Base-by-base conservation (phyloP, 2,797 vertebrate species). In the Alfaro cultratus region DNA sequence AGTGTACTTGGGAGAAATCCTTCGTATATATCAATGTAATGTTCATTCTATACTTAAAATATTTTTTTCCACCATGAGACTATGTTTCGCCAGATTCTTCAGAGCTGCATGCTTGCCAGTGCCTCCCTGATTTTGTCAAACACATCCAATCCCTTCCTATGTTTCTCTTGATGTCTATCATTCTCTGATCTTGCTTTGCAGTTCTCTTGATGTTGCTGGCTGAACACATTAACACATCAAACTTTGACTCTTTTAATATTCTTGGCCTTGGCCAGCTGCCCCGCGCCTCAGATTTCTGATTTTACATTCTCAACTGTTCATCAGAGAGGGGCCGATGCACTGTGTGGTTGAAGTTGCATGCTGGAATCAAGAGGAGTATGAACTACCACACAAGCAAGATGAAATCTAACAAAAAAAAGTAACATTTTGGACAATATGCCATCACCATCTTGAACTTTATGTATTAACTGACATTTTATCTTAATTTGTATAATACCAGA, bases 191-290 rank as follows among this genome's bases (percentile, higher is more conserved):
- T 80, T 74, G 51, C 75, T 75, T 82, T 49, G 64, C 82, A 78
- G 77, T 81, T 74, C 74, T 88, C 77, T 91, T 85, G 85, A 87
- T 89, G 88, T 85, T 90, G 86, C 80, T 83, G 80, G 80, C 74
- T 71, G 86, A 77, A 75, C 83, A 82, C 86, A 90, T 90, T 87
- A 87, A 87, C 85, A 91, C 85, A 91, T 92, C 84, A 90, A 86
- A 91, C 86, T 85, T 87, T 89, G 78, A 86, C 86, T 87, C 73
- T 80, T 80, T 84, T 87, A 88, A 87, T 90, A 83, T 76, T 79
- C 78, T 77, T 81, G 84, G 77, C 76, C 68, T 90, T 92, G 88
- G 88, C 83, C 53, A 0, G 4, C 71, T 60, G 78, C 90, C 88
- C 86, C 72, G 68, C 16, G 13, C 81, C 73, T 72, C 55, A 84